phyloP scores from a whole-genome alignment of 2,888 invertebrate genomes.

The Thyatira batis region DNA sequence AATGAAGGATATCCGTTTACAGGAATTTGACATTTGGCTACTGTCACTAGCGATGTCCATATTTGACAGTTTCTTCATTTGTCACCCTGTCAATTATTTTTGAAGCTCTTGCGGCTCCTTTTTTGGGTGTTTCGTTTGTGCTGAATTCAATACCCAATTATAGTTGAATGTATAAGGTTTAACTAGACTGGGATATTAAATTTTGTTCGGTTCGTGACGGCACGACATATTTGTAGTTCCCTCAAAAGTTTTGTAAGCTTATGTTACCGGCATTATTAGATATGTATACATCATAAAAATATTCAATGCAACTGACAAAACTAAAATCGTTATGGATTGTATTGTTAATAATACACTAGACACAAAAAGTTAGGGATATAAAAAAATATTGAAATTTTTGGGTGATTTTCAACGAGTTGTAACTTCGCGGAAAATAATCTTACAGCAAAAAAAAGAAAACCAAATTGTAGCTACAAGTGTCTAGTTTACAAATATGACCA shows the following conservation, averaged over 20 bases:
- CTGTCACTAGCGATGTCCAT: constrained; percentile 40
- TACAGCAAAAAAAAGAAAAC: no score
- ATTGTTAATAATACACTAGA: no score
- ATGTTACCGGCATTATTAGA: no score
- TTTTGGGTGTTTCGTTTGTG: background rate
- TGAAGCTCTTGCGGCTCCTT: constrained; percentile 5
- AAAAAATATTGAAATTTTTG: no score
- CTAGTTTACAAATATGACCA: no score
- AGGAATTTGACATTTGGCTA: background rate
- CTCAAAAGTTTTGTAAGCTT: background rate
- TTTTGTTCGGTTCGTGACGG: background rate
- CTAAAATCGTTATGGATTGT: no score
- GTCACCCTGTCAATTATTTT: constrained; percentile 36
- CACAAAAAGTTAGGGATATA: no score
- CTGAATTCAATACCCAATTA: background rate
- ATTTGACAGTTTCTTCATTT: constrained; percentile 15
- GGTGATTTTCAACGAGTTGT: no score
- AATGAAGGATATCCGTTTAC: constrained; percentile 19
- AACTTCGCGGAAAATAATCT: no score
- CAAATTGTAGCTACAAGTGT: no score
- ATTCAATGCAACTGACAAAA: no score
- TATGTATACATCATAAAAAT: no score
- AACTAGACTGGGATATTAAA: background rate
- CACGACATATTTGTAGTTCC: background rate
- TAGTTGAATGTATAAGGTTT: background rate